Conservation (phyloP, 2,888 invertebrate genomes). For the Sacculina carcini region DNA sequence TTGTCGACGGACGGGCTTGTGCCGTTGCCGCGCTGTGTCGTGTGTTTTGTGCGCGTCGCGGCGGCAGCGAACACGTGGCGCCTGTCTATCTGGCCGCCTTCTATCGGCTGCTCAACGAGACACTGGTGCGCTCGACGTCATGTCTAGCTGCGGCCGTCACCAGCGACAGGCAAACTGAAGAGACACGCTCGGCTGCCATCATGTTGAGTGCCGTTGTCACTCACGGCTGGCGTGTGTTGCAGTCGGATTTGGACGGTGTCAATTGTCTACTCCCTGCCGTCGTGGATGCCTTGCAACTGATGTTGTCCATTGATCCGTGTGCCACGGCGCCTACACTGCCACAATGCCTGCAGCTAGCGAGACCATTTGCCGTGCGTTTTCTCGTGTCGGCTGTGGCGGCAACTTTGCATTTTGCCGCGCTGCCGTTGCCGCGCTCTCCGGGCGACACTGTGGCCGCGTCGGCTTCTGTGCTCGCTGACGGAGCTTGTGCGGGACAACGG, state of each 20-base stretch:
- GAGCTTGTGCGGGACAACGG: too few species aligned
- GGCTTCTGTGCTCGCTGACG: too few species aligned
- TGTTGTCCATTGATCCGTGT: constrained; percentile 43
- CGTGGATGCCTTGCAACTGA: constrained; percentile 64
- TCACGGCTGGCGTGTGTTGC: constrained; percentile 64
- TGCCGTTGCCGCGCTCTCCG: too few species aligned
- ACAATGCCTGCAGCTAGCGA: too few species aligned
- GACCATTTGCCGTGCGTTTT: too few species aligned
- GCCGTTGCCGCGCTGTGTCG: constrained; percentile 83
- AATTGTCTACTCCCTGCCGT: constrained; percentile 70
- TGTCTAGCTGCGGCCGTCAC: not conserved
- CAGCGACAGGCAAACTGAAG: constrained; percentile 13
- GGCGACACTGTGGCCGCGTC: too few species aligned
- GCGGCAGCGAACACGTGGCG: constrained; percentile 73
- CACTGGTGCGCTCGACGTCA: constrained; percentile 28
- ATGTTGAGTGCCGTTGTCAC: too few species aligned
- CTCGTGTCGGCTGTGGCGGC: too few species aligned
- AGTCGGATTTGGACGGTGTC: constrained; percentile 73
- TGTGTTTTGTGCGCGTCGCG: constrained; percentile 82
- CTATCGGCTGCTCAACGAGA: constrained; percentile 70
- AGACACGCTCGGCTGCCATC: constrained; percentile 61
- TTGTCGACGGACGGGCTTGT: constrained; percentile 53
- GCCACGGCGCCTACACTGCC: too few species aligned
- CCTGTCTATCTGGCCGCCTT: constrained; percentile 76
- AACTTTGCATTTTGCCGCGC: too few species aligned